phyloP scores from a whole-genome alignment of 2,113 vertebrate species.

The Nothoprocta perdicaria region DNA sequence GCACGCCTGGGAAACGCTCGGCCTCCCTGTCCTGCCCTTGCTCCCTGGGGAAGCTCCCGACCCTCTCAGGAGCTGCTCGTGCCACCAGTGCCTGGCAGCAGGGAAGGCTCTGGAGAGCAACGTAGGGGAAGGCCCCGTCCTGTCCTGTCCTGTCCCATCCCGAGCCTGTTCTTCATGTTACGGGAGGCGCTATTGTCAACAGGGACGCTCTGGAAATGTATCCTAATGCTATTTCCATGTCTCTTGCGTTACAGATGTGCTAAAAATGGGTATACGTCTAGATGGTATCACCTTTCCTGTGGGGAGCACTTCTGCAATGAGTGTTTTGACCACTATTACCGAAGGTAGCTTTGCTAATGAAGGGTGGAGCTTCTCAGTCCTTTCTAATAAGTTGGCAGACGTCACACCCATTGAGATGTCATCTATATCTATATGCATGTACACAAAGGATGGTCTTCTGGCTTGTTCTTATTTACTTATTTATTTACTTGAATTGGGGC shows the following conservation, averaged over 20 bases:
- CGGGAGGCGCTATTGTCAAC: background rate
- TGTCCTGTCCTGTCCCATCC: background rate
- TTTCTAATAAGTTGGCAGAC: background rate
- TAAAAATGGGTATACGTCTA: slow-evolving; percentile 96
- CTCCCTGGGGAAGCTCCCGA: slow-evolving; percentile 5
- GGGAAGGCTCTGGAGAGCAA: background rate
- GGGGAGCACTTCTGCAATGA: slow-evolving; percentile 99
- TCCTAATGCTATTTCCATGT: background rate
- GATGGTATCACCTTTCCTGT: slow-evolving; percentile 98
- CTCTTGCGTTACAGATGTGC: slow-evolving; percentile 87
- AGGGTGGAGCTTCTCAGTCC: background rate
- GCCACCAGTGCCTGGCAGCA: background rate
- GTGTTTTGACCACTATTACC: slow-evolving; percentile 97
- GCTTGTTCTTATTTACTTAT: background rate
- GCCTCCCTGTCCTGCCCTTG: slow-evolving; percentile 36
- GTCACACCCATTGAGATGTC: background rate
- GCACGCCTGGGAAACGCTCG: accelerated
- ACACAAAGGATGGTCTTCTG: background rate
- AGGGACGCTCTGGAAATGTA: background rate
- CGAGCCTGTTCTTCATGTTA: background rate
- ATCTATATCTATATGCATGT: background rate
- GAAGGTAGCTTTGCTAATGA: slow-evolving; percentile 83
- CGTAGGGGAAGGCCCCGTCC: background rate
- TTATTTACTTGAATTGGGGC: background rate
- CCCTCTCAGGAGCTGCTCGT: no score